Evolutionary conservation across 2,888 invertebrate species (phyloP).

Genomic region (Arrhopalites spinosus): DNA sequence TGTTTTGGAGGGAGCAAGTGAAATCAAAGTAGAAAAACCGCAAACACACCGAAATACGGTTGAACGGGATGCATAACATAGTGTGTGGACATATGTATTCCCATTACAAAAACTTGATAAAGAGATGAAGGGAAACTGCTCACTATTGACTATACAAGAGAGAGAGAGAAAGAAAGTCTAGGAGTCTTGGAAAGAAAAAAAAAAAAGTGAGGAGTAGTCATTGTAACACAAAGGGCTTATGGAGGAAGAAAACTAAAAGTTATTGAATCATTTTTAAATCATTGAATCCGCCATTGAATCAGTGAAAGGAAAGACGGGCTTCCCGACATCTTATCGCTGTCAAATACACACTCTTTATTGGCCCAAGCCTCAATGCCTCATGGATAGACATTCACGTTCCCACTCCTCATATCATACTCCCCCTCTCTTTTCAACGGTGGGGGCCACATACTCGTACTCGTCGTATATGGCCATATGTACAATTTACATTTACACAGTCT

Average conservation of each 20-base stretch:
- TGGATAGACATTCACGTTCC: slow-evolving; percentile 25
- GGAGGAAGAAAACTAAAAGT: slow-evolving; percentile 47
- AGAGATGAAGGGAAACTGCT: neutral
- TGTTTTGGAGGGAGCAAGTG: neutral
- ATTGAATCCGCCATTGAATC: slow-evolving; percentile 44
- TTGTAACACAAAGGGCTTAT: slow-evolving; percentile 34
- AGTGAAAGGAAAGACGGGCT: slow-evolving; percentile 26
- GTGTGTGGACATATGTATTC: neutral
- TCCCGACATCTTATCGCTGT: slow-evolving; percentile 50
- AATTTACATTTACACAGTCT: slow-evolving; percentile 8
- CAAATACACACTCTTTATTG: slow-evolving; percentile 53
- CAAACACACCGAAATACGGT: slow-evolving; percentile 1
- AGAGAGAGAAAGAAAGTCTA: neutral
- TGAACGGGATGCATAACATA: slow-evolving; percentile 4
- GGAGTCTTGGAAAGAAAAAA: neutral
- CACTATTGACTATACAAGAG: neutral
- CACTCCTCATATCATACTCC: slow-evolving; percentile 7
- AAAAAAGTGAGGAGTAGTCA: slow-evolving; percentile 12
- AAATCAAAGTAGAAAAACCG: neutral
- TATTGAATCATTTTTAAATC: slow-evolving; percentile 54
- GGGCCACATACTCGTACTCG: too few relatives aligned
- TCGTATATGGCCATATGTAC: neutral
- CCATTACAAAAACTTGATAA: neutral
- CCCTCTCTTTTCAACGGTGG: slow-evolving; percentile 15
- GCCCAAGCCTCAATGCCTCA: slow-evolving; percentile 48